Percentiles rank a stretch among this genome's conserved stretches.
Evolutionary conservation across 2,888 invertebrate species (phyloP).

Genomic region (Caenorhabditis sp.): DNA sequence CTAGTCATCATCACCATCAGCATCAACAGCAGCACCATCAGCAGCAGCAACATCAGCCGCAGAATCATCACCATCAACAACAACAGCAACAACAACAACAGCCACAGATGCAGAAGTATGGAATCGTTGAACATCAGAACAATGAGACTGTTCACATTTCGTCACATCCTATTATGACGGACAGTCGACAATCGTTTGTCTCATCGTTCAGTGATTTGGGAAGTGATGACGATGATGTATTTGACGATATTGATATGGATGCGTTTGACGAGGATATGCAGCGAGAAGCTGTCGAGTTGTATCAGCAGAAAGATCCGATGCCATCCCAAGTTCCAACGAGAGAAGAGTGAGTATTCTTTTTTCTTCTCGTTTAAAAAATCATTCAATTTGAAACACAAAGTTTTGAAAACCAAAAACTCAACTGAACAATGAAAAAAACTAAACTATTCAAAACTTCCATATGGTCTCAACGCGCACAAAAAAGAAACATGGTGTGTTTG

Average conservation of each 20-base stretch:
- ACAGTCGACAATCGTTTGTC: not conserved
- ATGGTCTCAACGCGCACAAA: no score
- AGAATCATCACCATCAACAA: not conserved
- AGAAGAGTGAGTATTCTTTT: not conserved
- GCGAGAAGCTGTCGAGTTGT: not conserved
- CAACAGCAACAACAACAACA: not conserved
- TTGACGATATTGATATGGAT: constrained; percentile 10
- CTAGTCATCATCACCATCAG: not conserved
- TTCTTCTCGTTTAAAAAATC: not conserved
- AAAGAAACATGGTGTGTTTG: no score
- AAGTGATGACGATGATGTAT: constrained; percentile 11
- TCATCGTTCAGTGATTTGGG: constrained; percentile 10
- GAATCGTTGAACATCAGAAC: constrained; percentile 28
- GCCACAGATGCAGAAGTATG: constrained; percentile 8
- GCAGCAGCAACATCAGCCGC: not conserved
- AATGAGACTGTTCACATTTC: constrained; percentile 27
- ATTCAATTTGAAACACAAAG: no score
- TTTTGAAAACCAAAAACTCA: no score
- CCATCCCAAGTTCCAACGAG: no score
- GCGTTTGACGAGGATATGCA: constrained; percentile 5
- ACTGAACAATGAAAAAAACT: no score
- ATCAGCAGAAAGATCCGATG: not conserved
- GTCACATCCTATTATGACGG: constrained; percentile 16
- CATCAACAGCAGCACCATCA: constrained; percentile 2
- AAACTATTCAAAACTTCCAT: no score